phyloP scores from a whole-genome alignment of 2,888 invertebrate genomes.

The Spicauda simplicius region DNA sequence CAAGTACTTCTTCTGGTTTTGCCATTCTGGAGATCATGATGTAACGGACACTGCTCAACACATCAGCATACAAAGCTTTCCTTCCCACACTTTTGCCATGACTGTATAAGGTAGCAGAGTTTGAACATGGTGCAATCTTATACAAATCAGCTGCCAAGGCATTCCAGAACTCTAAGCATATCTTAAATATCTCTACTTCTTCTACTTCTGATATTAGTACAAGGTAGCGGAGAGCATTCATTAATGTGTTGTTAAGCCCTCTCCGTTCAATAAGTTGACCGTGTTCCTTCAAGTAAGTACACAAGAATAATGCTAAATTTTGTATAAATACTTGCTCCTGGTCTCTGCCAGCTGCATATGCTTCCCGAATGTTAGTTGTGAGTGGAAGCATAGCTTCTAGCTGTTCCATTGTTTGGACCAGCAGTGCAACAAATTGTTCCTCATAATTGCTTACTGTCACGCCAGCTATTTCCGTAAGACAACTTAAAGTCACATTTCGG shows the following conservation, averaged over 20 bases:
- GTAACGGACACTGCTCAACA: constrained; percentile 94
- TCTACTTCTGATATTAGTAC: constrained; percentile 98
- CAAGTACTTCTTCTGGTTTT: constrained; percentile 99
- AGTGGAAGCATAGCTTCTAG: constrained; percentile 96
- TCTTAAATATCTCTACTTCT: constrained; percentile 99
- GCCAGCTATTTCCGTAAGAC: constrained; percentile 98
- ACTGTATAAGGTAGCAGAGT: constrained; percentile 70
- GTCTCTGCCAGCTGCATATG: constrained; percentile 96
- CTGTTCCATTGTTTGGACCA: constrained; percentile 96
- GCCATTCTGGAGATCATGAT: constrained; percentile 99
- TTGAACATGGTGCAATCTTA: constrained; percentile 91
- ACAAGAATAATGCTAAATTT: constrained; percentile 98
- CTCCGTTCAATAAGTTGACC: constrained; percentile 94
- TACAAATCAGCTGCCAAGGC: constrained; percentile 96
- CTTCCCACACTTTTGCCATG: constrained; percentile 82
- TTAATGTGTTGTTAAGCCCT: constrained; percentile 89
- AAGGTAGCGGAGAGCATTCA: constrained; percentile 94
- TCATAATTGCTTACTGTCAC: constrained; percentile 96
- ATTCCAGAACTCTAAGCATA: constrained; percentile 99
- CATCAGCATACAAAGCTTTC: constrained; percentile 90
- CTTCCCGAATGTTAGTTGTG: constrained; percentile 96
- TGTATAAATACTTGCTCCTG: constrained; percentile 99
- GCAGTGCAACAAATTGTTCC: constrained; percentile 95
- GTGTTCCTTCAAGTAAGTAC: constrained; percentile 98
- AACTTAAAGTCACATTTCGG: constrained; percentile 98